Conservation (phyloP, 2,797 vertebrate genomes). For the Pangasius larnaudii region DNA sequence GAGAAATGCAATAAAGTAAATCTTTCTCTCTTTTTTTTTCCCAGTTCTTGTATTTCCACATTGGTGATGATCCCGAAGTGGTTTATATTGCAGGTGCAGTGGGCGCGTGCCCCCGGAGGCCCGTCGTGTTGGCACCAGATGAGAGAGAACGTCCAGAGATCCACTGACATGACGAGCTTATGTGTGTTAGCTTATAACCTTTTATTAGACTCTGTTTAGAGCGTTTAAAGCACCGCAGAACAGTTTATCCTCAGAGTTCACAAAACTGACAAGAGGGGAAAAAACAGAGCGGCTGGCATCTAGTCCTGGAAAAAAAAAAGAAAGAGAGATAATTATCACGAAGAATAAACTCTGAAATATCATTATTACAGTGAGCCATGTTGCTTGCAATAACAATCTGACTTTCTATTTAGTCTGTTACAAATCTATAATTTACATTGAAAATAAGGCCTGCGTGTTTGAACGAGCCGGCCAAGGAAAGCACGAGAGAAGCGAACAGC, state of each 20-base stretch:
- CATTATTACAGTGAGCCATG: slow-evolving; percentile 79
- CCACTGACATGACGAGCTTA: slow-evolving; percentile 28
- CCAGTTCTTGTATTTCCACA: slow-evolving; percentile 40
- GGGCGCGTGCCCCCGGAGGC: slow-evolving; percentile 14
- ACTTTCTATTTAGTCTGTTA: slow-evolving; percentile 86
- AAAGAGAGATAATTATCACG: slow-evolving; percentile 72
- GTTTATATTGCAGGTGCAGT: slow-evolving; percentile 50
- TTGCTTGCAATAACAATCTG: slow-evolving; percentile 86
- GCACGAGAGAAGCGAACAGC: slow-evolving; percentile 86
- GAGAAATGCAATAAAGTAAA: background rate
- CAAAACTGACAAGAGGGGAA: slow-evolving; percentile 43
- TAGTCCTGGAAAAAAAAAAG: slow-evolving; percentile 56
- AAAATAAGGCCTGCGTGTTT: slow-evolving; percentile 83
- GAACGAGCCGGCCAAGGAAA: slow-evolving; percentile 86
- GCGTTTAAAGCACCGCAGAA: slow-evolving; percentile 45
- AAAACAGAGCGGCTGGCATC: slow-evolving; percentile 35
- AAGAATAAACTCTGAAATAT: slow-evolving; percentile 79
- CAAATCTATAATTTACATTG: slow-evolving; percentile 87
- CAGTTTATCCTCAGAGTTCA: slow-evolving; percentile 46
- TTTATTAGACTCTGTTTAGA: slow-evolving; percentile 60
- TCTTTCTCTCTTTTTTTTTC: no score
- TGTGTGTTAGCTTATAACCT: slow-evolving; percentile 45
- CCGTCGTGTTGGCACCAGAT: slow-evolving; percentile 56
- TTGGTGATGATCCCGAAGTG: slow-evolving; percentile 55
- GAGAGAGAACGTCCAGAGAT: slow-evolving; percentile 52